Base-by-base conservation (phyloP, 2,113 vertebrate species). In the Amazona vittata region DNA sequence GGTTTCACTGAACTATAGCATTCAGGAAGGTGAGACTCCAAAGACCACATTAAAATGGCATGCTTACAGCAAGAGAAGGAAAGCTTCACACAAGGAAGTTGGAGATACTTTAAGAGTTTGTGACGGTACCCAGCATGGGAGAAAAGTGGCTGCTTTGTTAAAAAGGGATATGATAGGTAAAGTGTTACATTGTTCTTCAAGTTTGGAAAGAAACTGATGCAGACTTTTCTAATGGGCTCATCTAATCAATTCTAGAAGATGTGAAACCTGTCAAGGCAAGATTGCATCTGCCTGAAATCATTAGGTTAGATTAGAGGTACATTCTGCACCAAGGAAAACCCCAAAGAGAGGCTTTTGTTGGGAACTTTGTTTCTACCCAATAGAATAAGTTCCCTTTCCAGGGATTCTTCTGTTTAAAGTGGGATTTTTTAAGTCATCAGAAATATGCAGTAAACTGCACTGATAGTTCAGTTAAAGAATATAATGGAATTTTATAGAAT, bases 1-100 rank as follows among this genome's bases (percentile, higher is more conserved):
- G 86, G 85, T 94, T 98, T 94, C 82, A 35, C 94, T 94, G 94
- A 97, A 65, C 93, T 94, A 15, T 26, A 71, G 81, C 13, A 11
- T 90, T 83, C 79, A 91, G 91, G 71, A 94, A 93, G 94, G 79
- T 76, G 86, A 89, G 49, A 59, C 86, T 64, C 67, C 60, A 74
- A 96, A 95, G 79, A 74, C 18, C 44, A 35, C 52, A 77, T 52
- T 53, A 90, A 94, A 91, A 97, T 55, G 49, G 68, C 37, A 93
- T 50, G 59, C 15, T 39, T 28, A 2, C 6, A 75, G 44, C 18
- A 47, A 12, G 20, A 35, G 59, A 49, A 83, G 24, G 65, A 52
- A 89, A 39, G 57, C 60, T 67, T 69, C 76, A 39, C 49, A 71
- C 28, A 76, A 63, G 74, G 86, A 67, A 53, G 15, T n/a, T 59